Evolutionary conservation across 2,888 invertebrate genomes (phyloP).

Genomic region (Margaritifera margaritifera): DNA sequence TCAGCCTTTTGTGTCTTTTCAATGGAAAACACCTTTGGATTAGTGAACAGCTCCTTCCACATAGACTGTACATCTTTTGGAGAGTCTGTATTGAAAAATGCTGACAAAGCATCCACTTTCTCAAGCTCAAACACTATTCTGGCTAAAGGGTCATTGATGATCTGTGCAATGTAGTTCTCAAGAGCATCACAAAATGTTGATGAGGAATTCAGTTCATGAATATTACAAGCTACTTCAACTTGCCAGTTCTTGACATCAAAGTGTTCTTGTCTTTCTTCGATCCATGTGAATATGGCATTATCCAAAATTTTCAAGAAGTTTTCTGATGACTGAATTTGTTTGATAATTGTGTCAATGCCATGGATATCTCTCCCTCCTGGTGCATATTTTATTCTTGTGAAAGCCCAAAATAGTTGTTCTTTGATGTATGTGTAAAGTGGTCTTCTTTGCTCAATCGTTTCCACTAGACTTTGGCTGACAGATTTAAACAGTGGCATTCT

Average conservation of each 20-base stretch:
- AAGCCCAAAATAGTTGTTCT: conserved; percentile 43
- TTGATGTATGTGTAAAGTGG: conserved; percentile 23
- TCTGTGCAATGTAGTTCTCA: conserved; percentile 24
- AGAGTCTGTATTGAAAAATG: conserved; percentile 21
- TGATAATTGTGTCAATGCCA: conserved; percentile 25
- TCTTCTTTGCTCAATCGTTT: conserved; percentile 23
- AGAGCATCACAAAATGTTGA: conserved; percentile 30
- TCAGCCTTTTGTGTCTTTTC: conserved; percentile 17
- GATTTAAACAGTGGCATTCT: conserved; percentile 19
- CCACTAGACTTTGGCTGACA: conserved; percentile 9
- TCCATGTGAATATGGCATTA: not conserved
- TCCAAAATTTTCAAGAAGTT: no score
- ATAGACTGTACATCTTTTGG: conserved; percentile 6
- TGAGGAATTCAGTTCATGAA: conserved; percentile 19
- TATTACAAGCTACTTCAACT: conserved; percentile 29
- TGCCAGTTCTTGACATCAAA: conserved; percentile 22
- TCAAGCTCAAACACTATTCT: conserved; percentile 33
- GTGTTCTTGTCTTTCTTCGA: not conserved
- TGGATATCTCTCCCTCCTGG: conserved; percentile 23
- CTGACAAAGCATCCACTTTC: conserved; percentile 19
- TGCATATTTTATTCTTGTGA: conserved; percentile 39
- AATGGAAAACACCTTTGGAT: conserved; percentile 19
- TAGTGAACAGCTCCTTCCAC: conserved; percentile 15
- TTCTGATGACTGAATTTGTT: conserved; percentile 11
- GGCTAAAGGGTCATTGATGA: conserved; percentile 30